A percentile compares a stretch with the other conserved stretches of the same genome.
These are phyloP conservation scores for Parelbella ahira DNA, from an alignment of 2,888 invertebrate genomes.

Conservation along the genomic window DNA sequence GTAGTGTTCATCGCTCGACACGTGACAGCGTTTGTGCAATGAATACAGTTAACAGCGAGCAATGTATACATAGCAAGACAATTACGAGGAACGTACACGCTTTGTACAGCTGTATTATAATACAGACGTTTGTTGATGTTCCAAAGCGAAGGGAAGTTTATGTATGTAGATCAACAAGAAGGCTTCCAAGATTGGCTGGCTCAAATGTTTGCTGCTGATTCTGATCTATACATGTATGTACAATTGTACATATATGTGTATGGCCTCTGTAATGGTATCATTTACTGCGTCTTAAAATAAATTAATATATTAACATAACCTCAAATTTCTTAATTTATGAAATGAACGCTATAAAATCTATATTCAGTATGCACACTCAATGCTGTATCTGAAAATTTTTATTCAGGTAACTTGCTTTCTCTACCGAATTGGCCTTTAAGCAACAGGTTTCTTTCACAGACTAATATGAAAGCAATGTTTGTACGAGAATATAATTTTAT, in stretches of 20 bases:
- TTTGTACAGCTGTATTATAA: background rate
- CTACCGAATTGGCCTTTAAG: slow-evolving; percentile 5
- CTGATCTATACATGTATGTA: too few species aligned
- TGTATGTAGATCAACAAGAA: too few species aligned
- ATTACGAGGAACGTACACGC: too few species aligned
- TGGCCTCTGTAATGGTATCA: too few species aligned
- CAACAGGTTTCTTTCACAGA: slow-evolving; percentile 7
- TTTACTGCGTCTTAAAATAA: too few species aligned
- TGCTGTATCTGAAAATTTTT: slow-evolving; percentile 1
- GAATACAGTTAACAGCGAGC: slow-evolving; percentile 23
- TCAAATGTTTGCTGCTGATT: too few species aligned
- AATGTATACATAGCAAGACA: slow-evolving; percentile 25
- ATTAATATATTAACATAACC: too few species aligned
- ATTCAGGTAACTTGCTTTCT: slow-evolving; percentile 2
- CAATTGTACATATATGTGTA: too few species aligned
- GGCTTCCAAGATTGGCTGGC: too few species aligned
- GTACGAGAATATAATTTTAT: background rate
- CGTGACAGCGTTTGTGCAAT: slow-evolving; percentile 7
- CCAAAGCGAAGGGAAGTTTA: too few species aligned
- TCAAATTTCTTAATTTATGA: too few species aligned
- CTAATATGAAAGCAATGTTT: slow-evolving; percentile 2
- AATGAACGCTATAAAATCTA: background rate
- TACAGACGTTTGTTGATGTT: slow-evolving; percentile 22
- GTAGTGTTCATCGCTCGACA: too few species aligned
- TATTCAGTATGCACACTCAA: slow-evolving; percentile 3